Base-by-base conservation (phyloP, 37 sponge, comb jelly and placozoan species). In the Lycopodina hypogea region DNA sequence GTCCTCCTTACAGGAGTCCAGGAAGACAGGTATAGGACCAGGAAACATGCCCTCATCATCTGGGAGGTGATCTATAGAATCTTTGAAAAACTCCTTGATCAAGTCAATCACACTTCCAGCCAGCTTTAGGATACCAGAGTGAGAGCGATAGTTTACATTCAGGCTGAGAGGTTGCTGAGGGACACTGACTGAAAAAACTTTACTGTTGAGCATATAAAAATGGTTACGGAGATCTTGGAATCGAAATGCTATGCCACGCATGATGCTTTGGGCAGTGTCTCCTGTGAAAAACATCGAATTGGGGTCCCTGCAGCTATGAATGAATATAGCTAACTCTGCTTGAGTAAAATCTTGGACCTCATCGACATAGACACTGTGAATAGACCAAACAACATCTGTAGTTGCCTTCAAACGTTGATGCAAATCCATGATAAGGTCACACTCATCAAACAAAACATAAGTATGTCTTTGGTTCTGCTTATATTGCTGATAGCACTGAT, bases 291-390 rank as follows among this genome's bases (percentile, higher is more conserved):
- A 88, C 33, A 92, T 82, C 21, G 80, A 84, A 60, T 88, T 92
- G 17, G 93, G 86, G 62, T 88, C 80, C 7, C 91, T 36, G 50
- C 90, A 83, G 72, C 86, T 80, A 28, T 84, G 85, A 48, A 92
- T 37, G 51, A 83, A 71, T 45, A 92, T 68, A 6, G 86, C 80
- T 55, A 92, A 38, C 64, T 92, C 93, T 14, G 93, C 93, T 48
- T 92, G 89, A 12, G 93, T 92, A 78, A 92, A 92, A 55, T 92
- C 93, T 68, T 94, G 94, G 0, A 87, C 89, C 38, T 94, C 94
- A 34, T 94, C 94, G 57, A 94, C 81, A 78, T 84, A 94, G 38
- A 94, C 23, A 39, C 88, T 88, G 48, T 94, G 86, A 24, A 94
- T 72, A 19, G 80, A 77, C 87, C 92, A 87, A 0, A 63, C 76